phyloP scores from a whole-genome alignment of 2,113 vertebrate species.

The Coracopsis vasa region DNA sequence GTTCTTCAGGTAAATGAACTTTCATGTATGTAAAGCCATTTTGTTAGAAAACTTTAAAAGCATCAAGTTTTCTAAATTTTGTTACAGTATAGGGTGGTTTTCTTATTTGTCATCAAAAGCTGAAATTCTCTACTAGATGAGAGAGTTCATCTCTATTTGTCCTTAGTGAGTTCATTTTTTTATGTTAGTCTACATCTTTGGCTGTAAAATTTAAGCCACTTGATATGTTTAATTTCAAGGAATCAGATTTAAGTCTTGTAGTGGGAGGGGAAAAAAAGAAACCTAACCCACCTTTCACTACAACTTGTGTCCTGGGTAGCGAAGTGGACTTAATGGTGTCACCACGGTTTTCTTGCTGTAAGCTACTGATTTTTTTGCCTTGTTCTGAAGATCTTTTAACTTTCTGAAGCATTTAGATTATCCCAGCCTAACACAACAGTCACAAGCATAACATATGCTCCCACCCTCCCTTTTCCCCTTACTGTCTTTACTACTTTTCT shows the following conservation, averaged over 20 bases:
- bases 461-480: background rate
- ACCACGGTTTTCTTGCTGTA: background rate
- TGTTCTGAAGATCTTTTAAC: background rate
- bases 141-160: background rate
- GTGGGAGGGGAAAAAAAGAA: background rate
- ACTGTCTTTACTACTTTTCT: background rate
- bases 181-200: background rate
- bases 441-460: background rate
- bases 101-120: background rate
- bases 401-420: background rate
- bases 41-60: background rate
- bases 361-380: background rate
- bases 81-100: background rate
- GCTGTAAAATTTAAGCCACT: background rate
- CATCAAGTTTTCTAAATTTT: background rate
- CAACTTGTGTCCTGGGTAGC: background rate
- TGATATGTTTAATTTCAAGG: background rate
- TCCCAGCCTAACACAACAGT: background rate
- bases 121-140: background rate
- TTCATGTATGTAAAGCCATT: rapidly evolving
- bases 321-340: background rate
- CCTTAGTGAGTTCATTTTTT: background rate
- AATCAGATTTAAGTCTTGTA: background rate
- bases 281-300: background rate
- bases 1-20: background rate